phyloP scores from a whole-genome alignment of 2,888 invertebrate species.

The Gortyna flavago region DNA sequence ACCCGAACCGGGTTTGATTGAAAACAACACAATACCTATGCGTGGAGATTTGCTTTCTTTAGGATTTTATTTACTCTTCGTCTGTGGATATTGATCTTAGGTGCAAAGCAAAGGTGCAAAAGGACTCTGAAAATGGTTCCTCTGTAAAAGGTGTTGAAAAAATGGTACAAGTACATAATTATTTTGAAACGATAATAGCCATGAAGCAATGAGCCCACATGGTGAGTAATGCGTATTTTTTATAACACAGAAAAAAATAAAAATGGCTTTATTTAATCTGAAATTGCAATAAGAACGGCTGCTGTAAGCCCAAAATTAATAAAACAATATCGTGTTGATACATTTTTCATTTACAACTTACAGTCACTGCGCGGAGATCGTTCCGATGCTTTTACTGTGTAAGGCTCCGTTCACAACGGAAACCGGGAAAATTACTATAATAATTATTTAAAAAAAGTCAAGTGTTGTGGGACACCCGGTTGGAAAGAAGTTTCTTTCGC shows the following conservation, averaged over 20 bases:
- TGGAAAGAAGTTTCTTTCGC: background rate
- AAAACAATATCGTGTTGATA: constrained; percentile 66
- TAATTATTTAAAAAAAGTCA: background rate
- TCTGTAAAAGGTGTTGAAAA: background rate
- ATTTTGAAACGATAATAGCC: background rate
- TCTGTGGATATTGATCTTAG: constrained; percentile 8
- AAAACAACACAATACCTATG: constrained; percentile 70
- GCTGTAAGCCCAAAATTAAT: constrained; percentile 58
- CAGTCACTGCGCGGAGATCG: constrained; percentile 58
- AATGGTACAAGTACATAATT: background rate
- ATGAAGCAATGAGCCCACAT: background rate
- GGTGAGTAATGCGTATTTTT: background rate
- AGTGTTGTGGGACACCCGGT: background rate
- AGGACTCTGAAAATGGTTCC: background rate
- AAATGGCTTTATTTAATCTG: constrained; percentile 22
- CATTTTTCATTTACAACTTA: constrained; percentile 68
- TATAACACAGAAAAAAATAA: background rate
- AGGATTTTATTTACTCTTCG: constrained; percentile 15
- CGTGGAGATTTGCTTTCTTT: constrained; percentile 19
- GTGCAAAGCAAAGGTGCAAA: background rate
- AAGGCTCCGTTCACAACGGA: constrained; percentile 30
- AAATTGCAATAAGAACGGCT: constrained; percentile 47
- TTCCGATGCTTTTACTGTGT: constrained; percentile 69
- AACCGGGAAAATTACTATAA: background rate
- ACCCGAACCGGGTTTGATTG: constrained; percentile 71